Evolutionary conservation across 1,140 invertebrate species (phyloP).

Genomic region (Archegozetes longisetosus): DNA sequence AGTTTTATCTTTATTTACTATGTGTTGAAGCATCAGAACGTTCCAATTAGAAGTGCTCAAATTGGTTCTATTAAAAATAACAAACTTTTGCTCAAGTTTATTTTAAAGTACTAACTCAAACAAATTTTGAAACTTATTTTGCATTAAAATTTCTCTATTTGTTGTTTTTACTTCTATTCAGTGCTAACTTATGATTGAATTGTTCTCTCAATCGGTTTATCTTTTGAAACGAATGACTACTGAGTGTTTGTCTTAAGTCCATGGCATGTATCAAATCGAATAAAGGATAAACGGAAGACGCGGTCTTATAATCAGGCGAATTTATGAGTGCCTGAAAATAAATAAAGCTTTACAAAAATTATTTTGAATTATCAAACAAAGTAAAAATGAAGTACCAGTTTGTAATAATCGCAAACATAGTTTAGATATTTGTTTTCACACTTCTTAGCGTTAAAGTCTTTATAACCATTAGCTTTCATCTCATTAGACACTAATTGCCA

Average conservation of each 20-base stretch:
- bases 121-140: no score
- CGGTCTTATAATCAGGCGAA: neutral
- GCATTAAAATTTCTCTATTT: no score
- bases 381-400: neutral
- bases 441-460: neutral
- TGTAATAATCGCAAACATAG: neutral
- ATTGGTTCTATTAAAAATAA: no score
- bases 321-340: neutral
- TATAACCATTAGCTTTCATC: neutral
- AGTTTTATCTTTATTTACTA: no score
- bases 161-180: no score
- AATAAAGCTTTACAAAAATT: neutral
- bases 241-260: neutral
- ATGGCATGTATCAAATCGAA: neutral
- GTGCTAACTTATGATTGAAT: no score
- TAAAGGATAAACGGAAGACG: neutral
- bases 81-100: no score
- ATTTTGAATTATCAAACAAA: neutral
- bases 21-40: no score
- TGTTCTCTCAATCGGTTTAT: no score
- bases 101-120: no score
- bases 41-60: no score
- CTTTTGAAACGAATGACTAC: no score
- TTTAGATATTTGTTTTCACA: neutral
- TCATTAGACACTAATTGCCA: neutral